phyloP scores from a whole-genome alignment of 1,140 invertebrate genomes.

The Heterodera schachtii region DNA sequence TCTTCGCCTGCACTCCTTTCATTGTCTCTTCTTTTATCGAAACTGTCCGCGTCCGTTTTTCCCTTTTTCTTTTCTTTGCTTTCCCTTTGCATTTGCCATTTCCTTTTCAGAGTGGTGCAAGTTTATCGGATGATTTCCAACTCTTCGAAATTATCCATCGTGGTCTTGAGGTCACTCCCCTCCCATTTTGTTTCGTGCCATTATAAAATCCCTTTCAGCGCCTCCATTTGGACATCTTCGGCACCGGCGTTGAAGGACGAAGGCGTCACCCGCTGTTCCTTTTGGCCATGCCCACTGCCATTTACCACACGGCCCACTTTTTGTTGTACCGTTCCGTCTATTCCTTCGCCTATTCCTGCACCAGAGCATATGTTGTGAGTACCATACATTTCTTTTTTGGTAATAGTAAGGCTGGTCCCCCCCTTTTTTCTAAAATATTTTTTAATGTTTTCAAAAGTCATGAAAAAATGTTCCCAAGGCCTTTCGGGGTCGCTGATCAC shows the following conservation, averaged over 20 bases:
- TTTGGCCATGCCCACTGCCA: constrained; percentile 36
- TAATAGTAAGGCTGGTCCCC: too few species aligned
- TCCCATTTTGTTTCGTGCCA: background rate
- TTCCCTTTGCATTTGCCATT: background rate
- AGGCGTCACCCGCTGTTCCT: constrained; percentile 39
- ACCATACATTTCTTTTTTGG: too few species aligned
- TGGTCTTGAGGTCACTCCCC: constrained; percentile 35
- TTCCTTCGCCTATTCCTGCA: constrained; percentile 41
- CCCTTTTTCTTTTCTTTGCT: background rate
- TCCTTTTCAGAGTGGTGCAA: constrained; percentile 3
- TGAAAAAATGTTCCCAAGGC: too few species aligned
- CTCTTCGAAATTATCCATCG: constrained; percentile 42
- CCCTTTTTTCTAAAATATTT: too few species aligned
- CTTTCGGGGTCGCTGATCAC: too few species aligned
- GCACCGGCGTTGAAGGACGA: constrained; percentile 30
- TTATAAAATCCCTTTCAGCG: constrained; percentile 17
- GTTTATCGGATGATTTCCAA: constrained; percentile 31
- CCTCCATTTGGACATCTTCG: constrained; percentile 45
- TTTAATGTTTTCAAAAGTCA: too few species aligned
- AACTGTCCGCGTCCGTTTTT: constrained; percentile 42
- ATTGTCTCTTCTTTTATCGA: constrained; percentile 51
- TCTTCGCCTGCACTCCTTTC: constrained; percentile 42
- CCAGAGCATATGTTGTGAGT: constrained; percentile 46
- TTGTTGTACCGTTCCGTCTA: constrained; percentile 42
- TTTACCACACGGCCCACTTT: constrained; percentile 41